Base-by-base conservation (phyloP, 2,888 invertebrate genomes). In the Pseudococcus jackbeardsleyi region DNA sequence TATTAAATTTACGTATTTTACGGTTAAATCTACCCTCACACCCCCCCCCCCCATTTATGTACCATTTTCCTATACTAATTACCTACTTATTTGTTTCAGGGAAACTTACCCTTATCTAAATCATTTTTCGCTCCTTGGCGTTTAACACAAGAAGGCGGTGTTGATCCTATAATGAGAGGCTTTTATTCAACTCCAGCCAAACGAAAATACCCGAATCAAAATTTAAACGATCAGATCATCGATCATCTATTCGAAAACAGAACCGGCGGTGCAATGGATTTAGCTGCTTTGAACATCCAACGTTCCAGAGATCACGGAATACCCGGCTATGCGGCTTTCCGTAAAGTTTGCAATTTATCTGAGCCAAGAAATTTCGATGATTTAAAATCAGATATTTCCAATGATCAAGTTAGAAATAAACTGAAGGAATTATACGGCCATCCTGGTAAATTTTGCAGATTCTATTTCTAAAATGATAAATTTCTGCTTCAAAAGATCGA, bases 41-140 rank as follows among this genome's bases (percentile, higher is more conserved):
- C n/a, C n/a, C n/a, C n/a, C n/a, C n/a, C n/a, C n/a, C n/a, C n/a
- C n/a, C n/a, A n/a, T n/a, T n/a, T n/a, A n/a, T n/a, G n/a, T n/a
- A n/a, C n/a, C n/a, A n/a, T n/a, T n/a, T n/a, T n/a, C n/a, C n/a
- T n/a, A n/a, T n/a, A n/a, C 8, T 19, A 11, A 15, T 85, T 42
- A 8, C 17, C 12, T 22, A n/a, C 48, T 3, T 33, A 50, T 46
- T 39, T 59, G 3, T 84, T 89, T 6, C 42, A 90, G 90, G 91
- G 91, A n/a, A 95, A 99, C 91, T 93, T 99, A 77, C 94, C 95
- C 2, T 93, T 99, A 8, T 96, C 98, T 89, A 95, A 97, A 91
- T 99, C 99, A 0, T 99, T 99, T 92, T 99, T 99, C 92, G 94
- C 99, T 0, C 99, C 99, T 0, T 99, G 98, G 96, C 93, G 99